Percentiles rank a stretch among this genome's conserved stretches.
These are phyloP conservation scores for Ceratotherium simum DNA, from an alignment of 2,113 vertebrate genomes.

Conservation along the genomic window DNA sequence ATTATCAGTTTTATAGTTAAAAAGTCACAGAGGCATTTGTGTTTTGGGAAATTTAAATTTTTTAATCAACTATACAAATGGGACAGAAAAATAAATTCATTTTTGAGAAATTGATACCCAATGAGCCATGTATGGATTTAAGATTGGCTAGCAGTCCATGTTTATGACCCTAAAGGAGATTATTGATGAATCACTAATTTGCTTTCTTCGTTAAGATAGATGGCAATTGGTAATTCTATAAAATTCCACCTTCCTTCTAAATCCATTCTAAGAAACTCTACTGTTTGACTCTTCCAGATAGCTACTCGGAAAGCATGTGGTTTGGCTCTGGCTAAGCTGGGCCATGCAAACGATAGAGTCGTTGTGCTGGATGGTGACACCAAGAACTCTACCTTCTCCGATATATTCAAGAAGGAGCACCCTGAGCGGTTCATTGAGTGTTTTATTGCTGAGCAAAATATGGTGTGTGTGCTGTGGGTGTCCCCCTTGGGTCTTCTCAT, in stretches of 20 bases:
- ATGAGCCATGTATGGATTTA: not conserved
- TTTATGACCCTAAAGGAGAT: not conserved
- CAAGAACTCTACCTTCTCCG: constrained; percentile 93
- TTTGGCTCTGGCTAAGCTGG: constrained; percentile 90
- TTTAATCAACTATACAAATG: not conserved
- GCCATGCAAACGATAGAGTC: constrained; percentile 87
- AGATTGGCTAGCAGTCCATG: not conserved
- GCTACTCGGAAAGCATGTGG: constrained; percentile 92
- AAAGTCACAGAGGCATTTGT: not conserved
- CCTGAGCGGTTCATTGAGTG: constrained; percentile 93
- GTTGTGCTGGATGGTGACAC: constrained; percentile 92
- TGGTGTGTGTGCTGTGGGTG: constrained; percentile 83
- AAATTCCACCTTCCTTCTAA: not conserved
- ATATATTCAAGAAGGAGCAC: constrained; percentile 91
- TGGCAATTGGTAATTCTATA: not conserved
- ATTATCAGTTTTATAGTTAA: not conserved
- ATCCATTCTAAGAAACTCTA: not conserved
- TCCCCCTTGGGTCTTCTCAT: not conserved
- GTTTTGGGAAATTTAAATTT: not conserved
- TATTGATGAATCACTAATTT: not conserved
- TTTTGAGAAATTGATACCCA: not conserved
- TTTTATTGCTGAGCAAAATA: constrained; percentile 94
- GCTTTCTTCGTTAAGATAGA: not conserved
- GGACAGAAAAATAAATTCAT: not conserved
- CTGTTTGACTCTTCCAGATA: constrained; percentile 82